Evolutionary conservation across 1,140 invertebrate genomes (phyloP).

Genomic region (Stratiolaelaps scimitus): DNA sequence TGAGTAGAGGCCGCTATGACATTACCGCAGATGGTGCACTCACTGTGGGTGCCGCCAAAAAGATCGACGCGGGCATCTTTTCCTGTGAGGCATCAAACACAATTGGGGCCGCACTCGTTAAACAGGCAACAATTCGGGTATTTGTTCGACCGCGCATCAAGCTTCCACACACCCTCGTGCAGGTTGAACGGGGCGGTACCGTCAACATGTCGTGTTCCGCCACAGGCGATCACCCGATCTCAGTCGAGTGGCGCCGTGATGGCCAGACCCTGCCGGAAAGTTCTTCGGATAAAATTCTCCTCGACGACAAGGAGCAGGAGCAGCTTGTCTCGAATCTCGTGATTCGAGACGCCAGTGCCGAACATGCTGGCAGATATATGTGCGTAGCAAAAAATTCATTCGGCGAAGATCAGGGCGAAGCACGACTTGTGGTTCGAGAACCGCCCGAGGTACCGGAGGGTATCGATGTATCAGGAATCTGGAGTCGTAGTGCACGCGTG

Average conservation of each 20-base stretch:
- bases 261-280: constrained; percentile 12
- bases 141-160: constrained; percentile 15
- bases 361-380: constrained; percentile 13
- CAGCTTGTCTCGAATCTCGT: constrained; percentile 10
- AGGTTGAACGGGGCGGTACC: constrained; percentile 15
- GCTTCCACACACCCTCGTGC: constrained; percentile 15
- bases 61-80: constrained; percentile 20
- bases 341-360: constrained; percentile 1
- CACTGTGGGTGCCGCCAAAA: neutral
- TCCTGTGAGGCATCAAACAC: constrained; percentile 20
- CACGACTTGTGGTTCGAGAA: constrained; percentile 13
- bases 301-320: constrained; percentile 14
- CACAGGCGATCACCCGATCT: neutral
- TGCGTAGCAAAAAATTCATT: constrained; percentile 23
- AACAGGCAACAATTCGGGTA: constrained; percentile 22
- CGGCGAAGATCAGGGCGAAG: constrained; percentile 8
- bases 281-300: constrained; percentile 24
- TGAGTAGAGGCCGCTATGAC: constrained; percentile 25
- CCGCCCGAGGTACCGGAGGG: constrained; percentile 16
- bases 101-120: constrained; percentile 17
- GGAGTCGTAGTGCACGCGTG: constrained; percentile 13
- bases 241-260: neutral
- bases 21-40: constrained; percentile 24
- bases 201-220: constrained; percentile 14
- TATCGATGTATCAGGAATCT: constrained; percentile 13